A percentile compares a stretch with the other conserved stretches of the same genome.
phyloP scores from a whole-genome alignment of 2,113 vertebrate species.

The Oncorhynchus tshawytscha region DNA sequence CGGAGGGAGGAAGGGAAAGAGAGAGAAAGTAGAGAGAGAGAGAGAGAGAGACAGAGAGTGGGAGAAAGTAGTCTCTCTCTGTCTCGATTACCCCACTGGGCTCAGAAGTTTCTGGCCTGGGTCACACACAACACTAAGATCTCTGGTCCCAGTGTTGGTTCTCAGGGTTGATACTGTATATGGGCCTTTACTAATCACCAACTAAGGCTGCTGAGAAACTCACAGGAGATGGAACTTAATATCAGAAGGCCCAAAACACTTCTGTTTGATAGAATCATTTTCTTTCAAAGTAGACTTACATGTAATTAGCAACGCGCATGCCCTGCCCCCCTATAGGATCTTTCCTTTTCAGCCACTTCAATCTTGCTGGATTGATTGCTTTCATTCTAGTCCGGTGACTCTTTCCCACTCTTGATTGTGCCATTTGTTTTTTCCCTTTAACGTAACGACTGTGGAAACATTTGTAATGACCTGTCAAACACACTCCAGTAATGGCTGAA shows the following conservation, averaged over 20 bases:
- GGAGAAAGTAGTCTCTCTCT: too few relatives aligned
- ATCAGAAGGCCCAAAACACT: not conserved
- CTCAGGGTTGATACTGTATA: constrained; percentile 6
- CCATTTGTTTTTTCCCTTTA: too few relatives aligned
- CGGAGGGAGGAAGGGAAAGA: constrained; percentile 6
- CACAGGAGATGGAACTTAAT: not conserved
- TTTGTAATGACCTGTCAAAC: too few relatives aligned
- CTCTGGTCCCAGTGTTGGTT: constrained; percentile 16
- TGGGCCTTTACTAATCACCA: constrained; percentile 29
- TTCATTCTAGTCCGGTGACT: too few relatives aligned
- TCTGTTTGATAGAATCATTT: not conserved
- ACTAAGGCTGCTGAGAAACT: constrained; percentile 10
- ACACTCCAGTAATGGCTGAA: too few relatives aligned
- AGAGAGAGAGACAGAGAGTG: not conserved
- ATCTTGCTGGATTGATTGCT: too few relatives aligned
- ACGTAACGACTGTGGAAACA: too few relatives aligned
- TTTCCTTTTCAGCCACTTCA: too few relatives aligned
- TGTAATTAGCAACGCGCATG: too few relatives aligned
- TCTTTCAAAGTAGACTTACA: too few relatives aligned
- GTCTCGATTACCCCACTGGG: not conserved
- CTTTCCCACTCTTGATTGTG: too few relatives aligned
- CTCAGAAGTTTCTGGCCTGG: not conserved
- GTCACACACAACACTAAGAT: constrained; percentile 28
- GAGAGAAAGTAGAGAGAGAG: constrained; percentile 4
- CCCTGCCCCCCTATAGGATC: too few relatives aligned